Evolutionary conservation across 92 coral and sea anemone genomes (phyloP).

Genomic region (Galaxea fascicularis): DNA sequence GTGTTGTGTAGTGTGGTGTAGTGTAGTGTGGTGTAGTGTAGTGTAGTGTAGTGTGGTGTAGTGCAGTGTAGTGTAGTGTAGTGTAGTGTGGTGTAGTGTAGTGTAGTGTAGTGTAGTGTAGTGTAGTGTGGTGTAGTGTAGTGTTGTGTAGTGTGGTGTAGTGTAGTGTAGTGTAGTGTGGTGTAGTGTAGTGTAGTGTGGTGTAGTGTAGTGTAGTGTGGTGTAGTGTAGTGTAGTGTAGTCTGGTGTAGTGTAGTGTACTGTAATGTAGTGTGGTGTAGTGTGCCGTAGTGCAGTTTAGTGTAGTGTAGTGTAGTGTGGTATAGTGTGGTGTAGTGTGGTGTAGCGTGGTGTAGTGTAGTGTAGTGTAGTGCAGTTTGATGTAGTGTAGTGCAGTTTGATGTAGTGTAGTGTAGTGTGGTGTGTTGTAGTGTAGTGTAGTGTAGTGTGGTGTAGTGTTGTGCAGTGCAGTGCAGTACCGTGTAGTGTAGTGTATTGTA

Average conservation of each 20-base stretch:
- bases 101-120: background rate
- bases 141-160: background rate
- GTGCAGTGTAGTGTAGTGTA: background rate
- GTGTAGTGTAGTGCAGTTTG: background rate
- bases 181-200: background rate
- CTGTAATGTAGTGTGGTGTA: background rate
- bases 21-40: background rate
- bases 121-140: no score
- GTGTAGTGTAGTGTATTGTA: no score
- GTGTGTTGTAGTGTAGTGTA: background rate
- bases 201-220: background rate
- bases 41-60: conserved; percentile 6
- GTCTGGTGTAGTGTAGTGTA: background rate
- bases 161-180: no score
- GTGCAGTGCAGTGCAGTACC: background rate
- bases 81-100: background rate
- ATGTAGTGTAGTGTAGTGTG: background rate
- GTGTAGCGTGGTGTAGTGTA: background rate
- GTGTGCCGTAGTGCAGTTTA: background rate
- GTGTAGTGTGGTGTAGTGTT: background rate
- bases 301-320: background rate
- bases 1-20: background rate
- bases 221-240: background rate
- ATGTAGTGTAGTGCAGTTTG: no score
- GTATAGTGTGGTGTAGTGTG: background rate